Evolutionary conservation across 2,113 vertebrate genomes (phyloP).

Genomic region (Cisticola juncidis): DNA sequence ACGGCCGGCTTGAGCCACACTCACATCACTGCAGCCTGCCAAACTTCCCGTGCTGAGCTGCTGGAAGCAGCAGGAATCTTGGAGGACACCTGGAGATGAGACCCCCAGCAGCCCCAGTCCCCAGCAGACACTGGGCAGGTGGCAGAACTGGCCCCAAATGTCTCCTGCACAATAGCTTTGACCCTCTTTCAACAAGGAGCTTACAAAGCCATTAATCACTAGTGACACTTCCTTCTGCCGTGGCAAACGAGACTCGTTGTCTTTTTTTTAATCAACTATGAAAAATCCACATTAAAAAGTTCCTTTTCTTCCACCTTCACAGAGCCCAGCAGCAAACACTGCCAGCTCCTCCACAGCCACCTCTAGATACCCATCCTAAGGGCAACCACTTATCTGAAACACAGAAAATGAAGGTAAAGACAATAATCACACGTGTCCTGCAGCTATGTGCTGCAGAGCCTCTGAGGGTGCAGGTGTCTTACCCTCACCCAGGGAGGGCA

Average conservation of each 20-base stretch:
- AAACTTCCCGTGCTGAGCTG: not conserved
- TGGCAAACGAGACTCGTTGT: not conserved
- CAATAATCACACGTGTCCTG: not conserved
- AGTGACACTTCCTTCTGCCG: not conserved
- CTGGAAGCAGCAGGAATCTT: not conserved
- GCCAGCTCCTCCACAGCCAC: not conserved
- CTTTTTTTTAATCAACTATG: not conserved
- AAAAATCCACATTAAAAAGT: not conserved
- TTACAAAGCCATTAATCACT: not conserved
- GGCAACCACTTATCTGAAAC: not conserved
- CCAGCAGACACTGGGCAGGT: not conserved
- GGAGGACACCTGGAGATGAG: not conserved
- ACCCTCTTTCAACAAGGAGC: not conserved
- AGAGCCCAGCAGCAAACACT: not conserved
- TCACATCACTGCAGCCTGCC: not conserved
- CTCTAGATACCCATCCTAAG: not conserved
- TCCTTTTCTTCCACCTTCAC: not conserved
- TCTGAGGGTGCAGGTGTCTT: not conserved
- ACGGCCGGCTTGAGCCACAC: fast-evolving
- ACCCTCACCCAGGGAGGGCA: not conserved
- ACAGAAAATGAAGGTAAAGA: not conserved
- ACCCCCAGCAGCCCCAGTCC: not conserved
- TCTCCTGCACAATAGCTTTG: not conserved
- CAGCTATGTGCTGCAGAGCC: not conserved
- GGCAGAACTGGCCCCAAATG: not conserved